Conservation (phyloP, 1,140 invertebrate genomes). For the Mamestra configurata region DNA sequence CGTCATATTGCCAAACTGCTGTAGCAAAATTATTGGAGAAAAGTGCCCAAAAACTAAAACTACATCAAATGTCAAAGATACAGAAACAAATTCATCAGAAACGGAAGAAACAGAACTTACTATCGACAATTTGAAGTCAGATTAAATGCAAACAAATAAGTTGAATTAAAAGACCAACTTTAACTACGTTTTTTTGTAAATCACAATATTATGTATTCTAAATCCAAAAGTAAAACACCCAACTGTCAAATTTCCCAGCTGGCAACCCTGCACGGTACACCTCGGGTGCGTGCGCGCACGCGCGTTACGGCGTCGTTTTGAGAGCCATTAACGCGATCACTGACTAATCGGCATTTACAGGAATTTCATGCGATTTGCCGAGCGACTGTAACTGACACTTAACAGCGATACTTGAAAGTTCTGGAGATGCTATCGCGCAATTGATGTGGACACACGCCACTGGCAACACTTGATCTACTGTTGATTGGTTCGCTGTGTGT, state of each 20-base stretch:
- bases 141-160: too few species aligned
- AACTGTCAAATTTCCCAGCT: background rate
- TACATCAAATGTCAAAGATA: too few species aligned
- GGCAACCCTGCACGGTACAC: constrained; percentile 27
- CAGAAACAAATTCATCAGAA: too few species aligned
- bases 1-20: background rate
- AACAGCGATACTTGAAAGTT: background rate
- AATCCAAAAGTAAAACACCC: background rate
- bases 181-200: too few species aligned
- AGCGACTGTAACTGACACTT: constrained; percentile 38
- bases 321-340: constrained; percentile 50
- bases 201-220: too few species aligned
- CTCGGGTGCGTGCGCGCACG: constrained; percentile 42
- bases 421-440: background rate
- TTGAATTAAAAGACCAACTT: too few species aligned
- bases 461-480: constrained; percentile 2
- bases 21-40: too few species aligned
- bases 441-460: constrained; percentile 12
- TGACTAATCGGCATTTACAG: constrained; percentile 54
- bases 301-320: constrained; percentile 49
- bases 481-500: background rate
- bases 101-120: too few species aligned
- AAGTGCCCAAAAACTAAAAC: too few species aligned
- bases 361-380: constrained; percentile 45
- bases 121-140: too few species aligned